Evolutionary conservation across 2,113 vertebrate species (phyloP).

Genomic region (Ursus arctos): DNA sequence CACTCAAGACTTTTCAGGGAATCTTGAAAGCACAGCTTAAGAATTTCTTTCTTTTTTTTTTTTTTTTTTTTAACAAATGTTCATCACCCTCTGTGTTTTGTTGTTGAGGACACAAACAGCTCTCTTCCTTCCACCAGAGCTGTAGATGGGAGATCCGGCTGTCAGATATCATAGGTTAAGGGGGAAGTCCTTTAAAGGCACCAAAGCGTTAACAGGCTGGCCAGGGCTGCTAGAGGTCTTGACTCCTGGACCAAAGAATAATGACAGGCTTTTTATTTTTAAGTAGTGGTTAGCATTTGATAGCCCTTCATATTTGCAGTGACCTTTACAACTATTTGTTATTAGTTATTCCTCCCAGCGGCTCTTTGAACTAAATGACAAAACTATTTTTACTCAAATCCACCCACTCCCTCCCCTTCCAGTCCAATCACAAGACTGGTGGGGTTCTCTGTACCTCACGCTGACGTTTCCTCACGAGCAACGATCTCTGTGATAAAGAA

Average conservation of each 20-base stretch:
- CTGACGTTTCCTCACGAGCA: background rate
- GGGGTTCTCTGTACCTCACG: background rate
- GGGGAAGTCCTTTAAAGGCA: conserved; percentile 59
- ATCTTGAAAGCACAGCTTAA: conserved; percentile 62
- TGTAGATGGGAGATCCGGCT: background rate
- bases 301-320: conserved; percentile 72
- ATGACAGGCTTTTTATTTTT: conserved; percentile 67
- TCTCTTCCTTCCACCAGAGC: conserved; percentile 25
- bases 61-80: conserved; percentile 22
- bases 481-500: background rate
- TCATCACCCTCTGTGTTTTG: background rate
- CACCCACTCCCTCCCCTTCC: background rate
- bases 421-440: background rate
- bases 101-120: background rate
- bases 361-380: conserved; percentile 68
- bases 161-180: conserved; percentile 45
- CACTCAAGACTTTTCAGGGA: background rate
- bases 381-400: conserved; percentile 70
- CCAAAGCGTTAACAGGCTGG: background rate
- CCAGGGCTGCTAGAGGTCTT: conserved; percentile 61
- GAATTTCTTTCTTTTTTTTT: conserved; percentile 42
- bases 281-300: conserved; percentile 78
- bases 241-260: conserved; percentile 58
- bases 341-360: conserved; percentile 58
- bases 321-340: conserved; percentile 78